These are phyloP conservation scores for Triplophysa dalaica DNA, from an alignment of 2,113 vertebrate species.

Conservation along the genomic window DNA sequence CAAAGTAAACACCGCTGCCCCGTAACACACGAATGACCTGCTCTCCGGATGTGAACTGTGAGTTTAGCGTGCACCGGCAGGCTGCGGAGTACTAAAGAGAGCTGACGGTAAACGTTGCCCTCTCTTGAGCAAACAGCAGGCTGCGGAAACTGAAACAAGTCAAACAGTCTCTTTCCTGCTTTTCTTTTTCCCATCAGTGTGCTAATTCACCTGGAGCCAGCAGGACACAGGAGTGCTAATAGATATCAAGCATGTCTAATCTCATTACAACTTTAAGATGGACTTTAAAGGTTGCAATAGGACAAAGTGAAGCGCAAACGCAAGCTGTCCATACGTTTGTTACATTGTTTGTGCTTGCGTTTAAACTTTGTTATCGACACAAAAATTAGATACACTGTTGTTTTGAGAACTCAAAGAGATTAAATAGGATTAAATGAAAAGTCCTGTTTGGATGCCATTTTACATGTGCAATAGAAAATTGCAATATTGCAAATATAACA, in stretches of 20 bases:
- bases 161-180: constrained; percentile 48
- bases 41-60: constrained; percentile 24
- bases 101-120: constrained; percentile 51
- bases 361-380: background rate
- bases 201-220: constrained; percentile 62
- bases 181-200: constrained; percentile 3
- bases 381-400: background rate
- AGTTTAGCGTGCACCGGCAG: constrained; percentile 21
- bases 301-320: constrained; percentile 39
- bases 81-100: constrained; percentile 40
- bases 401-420: background rate
- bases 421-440: background rate
- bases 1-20: constrained; percentile 43
- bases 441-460: background rate
- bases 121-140: constrained; percentile 62
- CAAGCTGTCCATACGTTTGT: constrained; percentile 17
- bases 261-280: constrained; percentile 68
- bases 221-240: constrained; percentile 52
- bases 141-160: constrained; percentile 57
- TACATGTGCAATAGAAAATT: too few relatives aligned
- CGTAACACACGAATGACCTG: constrained; percentile 20
- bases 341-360: background rate
- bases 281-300: constrained; percentile 65
- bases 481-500: background rate
- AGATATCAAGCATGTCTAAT: constrained; percentile 67